Evolutionary conservation across 2,113 vertebrate genomes (phyloP).

Genomic region (Halcyon malimbica): DNA sequence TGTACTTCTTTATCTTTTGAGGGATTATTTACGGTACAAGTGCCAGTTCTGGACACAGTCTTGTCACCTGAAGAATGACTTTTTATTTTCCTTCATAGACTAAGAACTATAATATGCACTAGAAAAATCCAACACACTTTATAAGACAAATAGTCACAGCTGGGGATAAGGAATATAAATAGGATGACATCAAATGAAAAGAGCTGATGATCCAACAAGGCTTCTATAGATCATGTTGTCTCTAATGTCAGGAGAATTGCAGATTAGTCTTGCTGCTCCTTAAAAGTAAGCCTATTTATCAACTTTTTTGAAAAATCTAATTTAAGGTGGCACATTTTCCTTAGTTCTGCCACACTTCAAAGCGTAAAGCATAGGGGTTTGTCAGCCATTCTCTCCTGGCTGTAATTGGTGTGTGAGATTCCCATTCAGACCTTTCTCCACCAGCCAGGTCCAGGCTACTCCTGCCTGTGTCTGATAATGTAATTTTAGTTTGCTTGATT

Average conservation of each 20-base stretch:
- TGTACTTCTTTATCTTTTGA: background rate
- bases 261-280: conserved; percentile 58
- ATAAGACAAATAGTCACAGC: conserved; percentile 56
- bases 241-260: conserved; percentile 62
- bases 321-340: conserved; percentile 54
- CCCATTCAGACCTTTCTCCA: background rate
- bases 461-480: background rate
- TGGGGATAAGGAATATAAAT: conserved; percentile 62
- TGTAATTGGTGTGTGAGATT: background rate
- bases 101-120: background rate
- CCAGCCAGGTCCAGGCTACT: background rate
- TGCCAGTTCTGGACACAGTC: background rate
- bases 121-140: conserved; percentile 50
- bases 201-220: conserved; percentile 57
- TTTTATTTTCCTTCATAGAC: conserved; percentile 1
- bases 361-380: background rate
- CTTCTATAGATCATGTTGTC: conserved; percentile 58
- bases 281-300: conserved; percentile 63
- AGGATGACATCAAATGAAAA: conserved; percentile 63
- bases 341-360: conserved; percentile 48
- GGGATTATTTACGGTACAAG: background rate
- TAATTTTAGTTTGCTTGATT: conserved; percentile 24
- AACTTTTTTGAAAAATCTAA: conserved; percentile 58
- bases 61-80: conserved; percentile 31
- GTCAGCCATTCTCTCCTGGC: conserved; percentile 15